phyloP scores from a whole-genome alignment of 2,797 vertebrate species.

The Glossophaga mutica region DNA sequence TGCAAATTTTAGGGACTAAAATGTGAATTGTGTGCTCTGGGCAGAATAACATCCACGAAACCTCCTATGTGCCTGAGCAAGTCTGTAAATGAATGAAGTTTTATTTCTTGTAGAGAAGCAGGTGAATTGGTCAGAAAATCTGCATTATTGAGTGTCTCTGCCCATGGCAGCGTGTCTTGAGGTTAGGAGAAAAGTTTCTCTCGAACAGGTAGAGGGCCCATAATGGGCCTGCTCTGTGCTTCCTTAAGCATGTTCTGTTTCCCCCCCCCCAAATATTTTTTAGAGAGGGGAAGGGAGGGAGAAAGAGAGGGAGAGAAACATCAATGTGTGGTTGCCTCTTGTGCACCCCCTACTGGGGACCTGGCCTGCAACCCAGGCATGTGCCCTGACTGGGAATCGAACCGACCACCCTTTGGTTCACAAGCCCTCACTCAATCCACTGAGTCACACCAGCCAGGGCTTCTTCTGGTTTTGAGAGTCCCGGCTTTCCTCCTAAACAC shows the following conservation, averaged over 20 bases:
- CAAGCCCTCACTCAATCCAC: no score
- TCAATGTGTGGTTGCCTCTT: no score
- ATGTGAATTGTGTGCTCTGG: not conserved
- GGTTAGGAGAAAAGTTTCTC: not conserved
- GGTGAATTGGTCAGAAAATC: not conserved
- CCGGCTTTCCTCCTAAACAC: not conserved
- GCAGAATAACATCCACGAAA: not conserved
- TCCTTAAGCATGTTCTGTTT: not conserved
- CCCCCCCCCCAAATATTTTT: no score
- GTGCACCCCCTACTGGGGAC: no score
- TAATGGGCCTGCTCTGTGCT: not conserved
- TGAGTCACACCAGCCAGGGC: no score
- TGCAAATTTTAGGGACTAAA: not conserved
- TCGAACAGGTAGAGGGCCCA: not conserved
- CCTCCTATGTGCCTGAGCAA: not conserved
- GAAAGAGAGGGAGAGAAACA: no score
- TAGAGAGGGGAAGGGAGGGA: no score
- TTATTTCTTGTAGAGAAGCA: not conserved
- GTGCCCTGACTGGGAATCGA: no score
- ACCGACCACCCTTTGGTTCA: no score
- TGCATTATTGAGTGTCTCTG: not conserved
- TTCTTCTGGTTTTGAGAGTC: not conserved
- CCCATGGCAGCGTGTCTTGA: not conserved
- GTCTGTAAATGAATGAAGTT: conserved; percentile 36
- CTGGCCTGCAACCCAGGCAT: no score